Base-by-base conservation (phyloP, 2,797 vertebrate species). In the Mallotus villosus region DNA sequence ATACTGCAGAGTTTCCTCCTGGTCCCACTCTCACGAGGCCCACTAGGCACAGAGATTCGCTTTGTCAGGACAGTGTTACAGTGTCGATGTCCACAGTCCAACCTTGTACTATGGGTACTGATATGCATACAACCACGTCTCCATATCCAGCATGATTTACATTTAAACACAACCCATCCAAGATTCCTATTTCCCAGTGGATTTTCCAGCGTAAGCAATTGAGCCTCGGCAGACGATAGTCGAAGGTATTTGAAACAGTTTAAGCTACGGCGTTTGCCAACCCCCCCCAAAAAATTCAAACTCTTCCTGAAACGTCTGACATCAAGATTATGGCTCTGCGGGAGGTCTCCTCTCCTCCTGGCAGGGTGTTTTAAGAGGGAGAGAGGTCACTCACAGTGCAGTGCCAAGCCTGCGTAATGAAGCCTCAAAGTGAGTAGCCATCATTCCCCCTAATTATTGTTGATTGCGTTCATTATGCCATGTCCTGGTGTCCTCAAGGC, bases 401-500 rank as follows among this genome's bases (percentile, higher is more conserved):
- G 77, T 68, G 74, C 46, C 81, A 46, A 80, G 84, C 83, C 80
- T 85, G 83, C 85, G 78, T 91, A 90, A 92, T 89, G 85, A 90
- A 74, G 68, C 82, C 84, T 89, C 86, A 89, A 86, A 89, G 84
- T 86, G 86, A 90, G 87, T 85, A 57, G 81, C 82, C 83, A 89
- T 90, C 85, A 88, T 90, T 91, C 84, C 80, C 84, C 86, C 89
- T 93, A 93, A 93, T 92, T 93, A 92, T 90, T 90, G 87, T 89
- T 92, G 92, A 93, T 92, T 93, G 87, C 86, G 73, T 90, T 88
- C 91, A 92, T 93, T 91, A 92, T 87, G 83, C 85, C 87, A 78
- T 77, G 83, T 90, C 86, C 85, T 78, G 74, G 84, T 79, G 83
- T 91, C 87, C 82, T 70, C 75, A 63, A 77, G 84, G 82, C 84